A percentile compares a stretch with the other conserved stretches of the same genome.
phyloP scores from a whole-genome alignment of 2,113 vertebrate genomes.

The human region DNA sequence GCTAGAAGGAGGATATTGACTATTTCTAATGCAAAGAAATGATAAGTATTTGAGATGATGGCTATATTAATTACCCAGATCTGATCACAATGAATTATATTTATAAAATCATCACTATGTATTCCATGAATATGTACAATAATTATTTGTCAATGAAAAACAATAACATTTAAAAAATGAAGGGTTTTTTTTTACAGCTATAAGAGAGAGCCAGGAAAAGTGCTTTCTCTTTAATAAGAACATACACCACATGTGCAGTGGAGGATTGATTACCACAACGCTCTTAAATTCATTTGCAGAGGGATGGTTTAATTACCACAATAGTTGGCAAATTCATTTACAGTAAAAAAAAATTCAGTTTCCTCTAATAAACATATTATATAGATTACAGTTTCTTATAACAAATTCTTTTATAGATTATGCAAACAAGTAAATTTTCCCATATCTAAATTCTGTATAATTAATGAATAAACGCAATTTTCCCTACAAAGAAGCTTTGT shows the following conservation, averaged over 20 bases:
- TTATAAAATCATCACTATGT: background rate
- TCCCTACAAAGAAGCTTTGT: background rate
- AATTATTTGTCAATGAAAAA: background rate
- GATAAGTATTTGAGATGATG: background rate
- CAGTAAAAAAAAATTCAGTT: background rate
- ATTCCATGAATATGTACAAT: background rate
- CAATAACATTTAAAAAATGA: background rate
- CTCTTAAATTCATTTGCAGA: slow-evolving; percentile 21
- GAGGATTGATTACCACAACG: background rate
- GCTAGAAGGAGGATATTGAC: background rate
- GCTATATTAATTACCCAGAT: background rate
- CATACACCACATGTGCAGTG: background rate
- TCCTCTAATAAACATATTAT: background rate
- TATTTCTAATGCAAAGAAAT: background rate
- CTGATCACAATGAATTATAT: background rate
- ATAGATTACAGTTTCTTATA: slow-evolving; percentile 7
- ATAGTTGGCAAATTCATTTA: slow-evolving; percentile 31
- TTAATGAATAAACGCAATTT: background rate
- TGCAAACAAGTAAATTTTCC: background rate
- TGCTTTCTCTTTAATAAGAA: background rate
- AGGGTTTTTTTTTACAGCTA: background rate
- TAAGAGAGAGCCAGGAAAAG: background rate
- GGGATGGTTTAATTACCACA: background rate
- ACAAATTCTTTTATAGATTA: background rate
- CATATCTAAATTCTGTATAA: background rate